Percentiles rank a stretch among this genome's conserved stretches.
These are phyloP conservation scores for Drosophila pectinifera DNA, from an alignment of 1,140 invertebrate species.

Conservation along the genomic window DNA sequence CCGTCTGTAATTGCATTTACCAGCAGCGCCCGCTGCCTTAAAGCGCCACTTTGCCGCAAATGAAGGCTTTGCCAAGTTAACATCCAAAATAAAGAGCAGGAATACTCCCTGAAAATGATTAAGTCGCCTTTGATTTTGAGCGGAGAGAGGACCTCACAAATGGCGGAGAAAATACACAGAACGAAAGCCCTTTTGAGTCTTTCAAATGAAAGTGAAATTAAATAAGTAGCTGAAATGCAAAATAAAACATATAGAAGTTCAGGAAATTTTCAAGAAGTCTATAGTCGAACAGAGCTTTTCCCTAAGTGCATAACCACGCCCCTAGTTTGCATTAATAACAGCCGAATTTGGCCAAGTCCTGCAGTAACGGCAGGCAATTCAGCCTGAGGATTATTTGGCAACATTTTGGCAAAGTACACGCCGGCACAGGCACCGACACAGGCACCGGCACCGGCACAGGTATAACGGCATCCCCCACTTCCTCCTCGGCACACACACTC, in stretches of 20 bases:
- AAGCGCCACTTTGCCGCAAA: constrained; percentile 54
- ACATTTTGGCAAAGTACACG: constrained; percentile 46
- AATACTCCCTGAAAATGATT: constrained; percentile 7
- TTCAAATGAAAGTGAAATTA: neutral
- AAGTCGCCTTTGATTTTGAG: constrained; percentile 18
- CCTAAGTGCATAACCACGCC: constrained; percentile 23
- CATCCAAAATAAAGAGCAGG: constrained; percentile 12
- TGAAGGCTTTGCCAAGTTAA: constrained; percentile 49
- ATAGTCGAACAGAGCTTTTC: neutral
- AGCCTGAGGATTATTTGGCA: constrained; percentile 62
- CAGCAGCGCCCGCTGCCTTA: constrained; percentile 44
- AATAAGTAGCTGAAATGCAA: neutral
- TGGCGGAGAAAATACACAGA: neutral
- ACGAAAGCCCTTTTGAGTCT: too few species aligned
- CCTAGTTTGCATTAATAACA: constrained; percentile 68
- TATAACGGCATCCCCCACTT: neutral
- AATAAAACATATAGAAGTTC: too few species aligned
- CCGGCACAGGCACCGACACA: constrained; percentile 8
- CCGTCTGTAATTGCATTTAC: constrained; percentile 54
- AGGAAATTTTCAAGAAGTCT: neutral
- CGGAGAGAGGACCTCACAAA: neutral
- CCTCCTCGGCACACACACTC: constrained; percentile 16
- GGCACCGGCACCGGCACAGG: constrained; percentile 17
- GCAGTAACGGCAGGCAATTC: constrained; percentile 20
- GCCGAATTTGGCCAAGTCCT: constrained; percentile 27